phyloP scores from a whole-genome alignment of 2,888 invertebrate genomes.

The Cheilosia variabilis region DNA sequence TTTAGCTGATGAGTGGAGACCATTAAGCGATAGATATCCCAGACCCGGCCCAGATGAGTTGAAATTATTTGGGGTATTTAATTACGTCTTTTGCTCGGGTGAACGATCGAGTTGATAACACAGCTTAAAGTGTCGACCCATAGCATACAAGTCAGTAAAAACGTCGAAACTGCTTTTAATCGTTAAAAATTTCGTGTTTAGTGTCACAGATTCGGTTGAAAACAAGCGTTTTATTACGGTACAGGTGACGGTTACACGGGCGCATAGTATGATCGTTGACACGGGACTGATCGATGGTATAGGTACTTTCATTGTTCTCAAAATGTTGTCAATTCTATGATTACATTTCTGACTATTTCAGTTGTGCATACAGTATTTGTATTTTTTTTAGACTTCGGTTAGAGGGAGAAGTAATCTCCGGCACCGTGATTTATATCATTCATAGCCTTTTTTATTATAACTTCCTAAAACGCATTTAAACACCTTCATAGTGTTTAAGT shows the following conservation, averaged over 20 bases:
- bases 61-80: conserved; percentile 62
- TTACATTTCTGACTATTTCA: not conserved
- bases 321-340: not conserved
- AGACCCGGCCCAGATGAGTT: not conserved
- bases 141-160: conserved; percentile 21
- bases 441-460: too few species aligned
- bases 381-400: too few species aligned
- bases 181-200: conserved; percentile 40
- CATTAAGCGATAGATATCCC: conserved; percentile 60
- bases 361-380: too few species aligned
- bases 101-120: conserved; percentile 58
- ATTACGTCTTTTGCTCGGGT: conserved; percentile 62
- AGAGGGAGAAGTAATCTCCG: too few species aligned
- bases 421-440: too few species aligned
- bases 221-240: conserved; percentile 13
- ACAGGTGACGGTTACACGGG: not conserved
- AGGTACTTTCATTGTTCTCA: not conserved
- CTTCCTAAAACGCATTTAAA: too few species aligned
- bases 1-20: conserved; percentile 61
- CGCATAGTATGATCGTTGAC: not conserved
- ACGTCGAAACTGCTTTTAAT: conserved; percentile 36
- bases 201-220: conserved; percentile 47
- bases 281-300: not conserved
- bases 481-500: too few species aligned
- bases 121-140: not conserved